A percentile compares a stretch with the other conserved stretches of the same genome.
These are phyloP conservation scores for Chrysina gloriosa DNA, from an alignment of 2,888 invertebrate genomes.

Conservation along the genomic window DNA sequence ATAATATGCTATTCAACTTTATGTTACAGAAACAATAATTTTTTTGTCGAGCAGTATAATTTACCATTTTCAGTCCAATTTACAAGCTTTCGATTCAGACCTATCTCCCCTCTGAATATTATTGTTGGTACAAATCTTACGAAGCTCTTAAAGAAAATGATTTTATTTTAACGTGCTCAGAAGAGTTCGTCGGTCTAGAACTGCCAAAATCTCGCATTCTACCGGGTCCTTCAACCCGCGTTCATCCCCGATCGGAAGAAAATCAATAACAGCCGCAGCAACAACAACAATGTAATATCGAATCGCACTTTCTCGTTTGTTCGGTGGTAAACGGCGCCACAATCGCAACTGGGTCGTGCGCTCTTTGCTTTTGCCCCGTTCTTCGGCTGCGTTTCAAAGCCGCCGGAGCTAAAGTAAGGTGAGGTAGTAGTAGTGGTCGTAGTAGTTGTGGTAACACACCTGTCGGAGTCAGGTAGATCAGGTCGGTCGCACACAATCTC, in stretches of 20 bases:
- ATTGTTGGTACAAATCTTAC: no score
- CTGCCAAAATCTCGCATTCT: background rate
- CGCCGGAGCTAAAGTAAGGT: constrained; percentile 5
- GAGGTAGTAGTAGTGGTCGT: constrained; percentile 32
- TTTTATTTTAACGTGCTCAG: no score
- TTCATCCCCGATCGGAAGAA: background rate
- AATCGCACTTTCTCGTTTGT: constrained; percentile 47
- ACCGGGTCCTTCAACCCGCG: background rate
- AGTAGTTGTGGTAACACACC: constrained; percentile 45
- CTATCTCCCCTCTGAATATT: no score
- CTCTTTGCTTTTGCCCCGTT: constrained; percentile 44
- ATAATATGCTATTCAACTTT: no score
- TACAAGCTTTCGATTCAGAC: no score
- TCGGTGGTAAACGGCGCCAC: constrained; percentile 45
- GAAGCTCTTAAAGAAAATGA: no score
- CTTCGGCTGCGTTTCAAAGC: constrained; percentile 44
- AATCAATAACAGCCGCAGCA: constrained; percentile 2
- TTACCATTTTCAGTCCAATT: no score
- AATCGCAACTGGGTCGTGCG: constrained; percentile 50
- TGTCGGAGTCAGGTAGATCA: constrained; percentile 49
- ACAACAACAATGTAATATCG: background rate
- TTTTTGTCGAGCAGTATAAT: no score
- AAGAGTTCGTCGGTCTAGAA: no score
- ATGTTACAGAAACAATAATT: no score
- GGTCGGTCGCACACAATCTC: constrained; percentile 23